phyloP scores from a whole-genome alignment of 2,113 vertebrate genomes.

The Amazona vittata region DNA sequence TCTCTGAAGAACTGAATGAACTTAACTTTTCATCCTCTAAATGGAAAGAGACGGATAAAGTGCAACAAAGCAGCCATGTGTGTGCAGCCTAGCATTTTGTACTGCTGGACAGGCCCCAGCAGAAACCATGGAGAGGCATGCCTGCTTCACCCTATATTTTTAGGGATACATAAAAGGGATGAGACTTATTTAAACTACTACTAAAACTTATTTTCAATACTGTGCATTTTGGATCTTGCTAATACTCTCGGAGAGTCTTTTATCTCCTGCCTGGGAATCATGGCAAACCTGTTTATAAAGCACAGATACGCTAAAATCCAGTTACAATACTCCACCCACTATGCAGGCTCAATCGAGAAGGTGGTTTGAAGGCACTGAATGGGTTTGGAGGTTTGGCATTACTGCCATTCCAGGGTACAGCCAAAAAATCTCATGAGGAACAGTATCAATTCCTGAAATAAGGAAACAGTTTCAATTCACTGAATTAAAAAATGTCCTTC shows the following conservation, averaged over 20 bases:
- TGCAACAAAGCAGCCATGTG: neutral
- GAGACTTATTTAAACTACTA: neutral
- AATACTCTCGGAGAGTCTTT: neutral
- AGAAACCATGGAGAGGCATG: neutral
- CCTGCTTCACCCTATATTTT: neutral
- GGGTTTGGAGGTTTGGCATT: neutral
- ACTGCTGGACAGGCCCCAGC: neutral
- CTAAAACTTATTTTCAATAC: neutral
- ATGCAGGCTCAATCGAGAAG: rapidly evolving
- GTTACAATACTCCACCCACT: neutral
- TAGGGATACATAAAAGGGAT: neutral
- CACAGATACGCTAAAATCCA: neutral
- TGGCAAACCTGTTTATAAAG: neutral
- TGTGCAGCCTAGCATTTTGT: neutral
- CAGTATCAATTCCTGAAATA: neutral
- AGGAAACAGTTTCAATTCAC: neutral
- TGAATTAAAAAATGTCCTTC: neutral
- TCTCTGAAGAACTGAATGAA: neutral
- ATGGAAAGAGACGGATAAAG: neutral
- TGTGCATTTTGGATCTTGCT: neutral
- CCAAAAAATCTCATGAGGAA: neutral
- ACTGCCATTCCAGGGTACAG: neutral
- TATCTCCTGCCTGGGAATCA: neutral
- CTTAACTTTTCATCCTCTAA: neutral
- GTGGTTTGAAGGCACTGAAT: neutral